A percentile compares a stretch with the other conserved stretches of the same genome.
These are phyloP conservation scores for Pegoplata infirma DNA, from an alignment of 2,888 invertebrate genomes.

Conservation along the genomic window DNA sequence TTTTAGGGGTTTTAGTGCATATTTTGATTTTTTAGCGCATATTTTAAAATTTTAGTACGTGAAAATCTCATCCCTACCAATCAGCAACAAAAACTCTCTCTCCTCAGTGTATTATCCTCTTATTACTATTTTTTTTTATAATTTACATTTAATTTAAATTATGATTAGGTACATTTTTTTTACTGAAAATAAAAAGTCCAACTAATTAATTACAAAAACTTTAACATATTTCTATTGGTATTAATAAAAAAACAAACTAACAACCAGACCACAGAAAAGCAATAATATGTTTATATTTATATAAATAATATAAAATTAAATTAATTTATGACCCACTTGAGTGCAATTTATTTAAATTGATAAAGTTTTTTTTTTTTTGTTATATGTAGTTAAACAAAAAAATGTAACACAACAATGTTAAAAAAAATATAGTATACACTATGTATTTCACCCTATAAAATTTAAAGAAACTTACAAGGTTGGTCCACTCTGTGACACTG, in stretches of 20 bases:
- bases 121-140: too few species aligned
- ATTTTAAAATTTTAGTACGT: too few species aligned
- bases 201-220: slow-evolving; percentile 7
- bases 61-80: too few species aligned
- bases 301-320: slow-evolving; percentile 31
- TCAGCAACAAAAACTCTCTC: too few species aligned
- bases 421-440: too few species aligned
- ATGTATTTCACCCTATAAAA: slow-evolving; percentile 7
- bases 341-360: slow-evolving; percentile 74
- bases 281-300: slow-evolving; percentile 35
- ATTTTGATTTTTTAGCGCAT: too few species aligned
- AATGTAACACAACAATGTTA: slow-evolving; percentile 14
- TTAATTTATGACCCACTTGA: slow-evolving; percentile 73
- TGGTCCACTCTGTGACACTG: too few species aligned
- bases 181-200: not conserved
- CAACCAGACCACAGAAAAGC: slow-evolving; percentile 23
- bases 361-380: slow-evolving; percentile 65
- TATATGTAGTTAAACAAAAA: too few species aligned
- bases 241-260: not conserved
- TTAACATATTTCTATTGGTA: too few species aligned
- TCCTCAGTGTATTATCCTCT: too few species aligned
- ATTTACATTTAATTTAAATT: not conserved
- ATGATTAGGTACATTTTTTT: not conserved
- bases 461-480: too few species aligned
- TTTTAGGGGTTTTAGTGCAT: too few species aligned